phyloP scores from a whole-genome alignment of 1,140 invertebrate species.

The Diprion similis region DNA sequence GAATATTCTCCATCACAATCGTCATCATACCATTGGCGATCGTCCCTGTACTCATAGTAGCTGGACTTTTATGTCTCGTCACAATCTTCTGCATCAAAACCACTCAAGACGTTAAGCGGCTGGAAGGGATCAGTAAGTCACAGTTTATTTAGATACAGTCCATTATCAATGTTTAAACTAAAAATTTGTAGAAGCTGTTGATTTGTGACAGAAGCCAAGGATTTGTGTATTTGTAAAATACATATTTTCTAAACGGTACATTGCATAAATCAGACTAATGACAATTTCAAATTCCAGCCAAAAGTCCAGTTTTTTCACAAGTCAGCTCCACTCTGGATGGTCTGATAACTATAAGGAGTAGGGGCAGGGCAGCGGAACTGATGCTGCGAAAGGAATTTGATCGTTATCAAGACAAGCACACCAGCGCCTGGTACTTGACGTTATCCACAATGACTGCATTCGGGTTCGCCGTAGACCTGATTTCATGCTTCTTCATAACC shows the following conservation, averaged over 20 bases:
- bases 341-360: conserved; percentile 81
- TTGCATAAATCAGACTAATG: no score
- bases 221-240: no score
- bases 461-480: conserved; percentile 51
- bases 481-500: conserved; percentile 40
- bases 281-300: conserved; percentile 61
- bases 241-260: no score
- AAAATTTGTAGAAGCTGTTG: no score
- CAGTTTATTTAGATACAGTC: background rate
- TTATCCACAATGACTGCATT: conserved; percentile 66
- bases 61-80: conserved; percentile 73
- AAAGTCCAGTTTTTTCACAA: conserved; percentile 80
- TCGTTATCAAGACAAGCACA: conserved; percentile 69
- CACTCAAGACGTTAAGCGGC: conserved; percentile 80
- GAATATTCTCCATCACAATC: conserved; percentile 72
- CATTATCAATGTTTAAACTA: background rate
- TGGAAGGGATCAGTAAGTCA: conserved; percentile 80
- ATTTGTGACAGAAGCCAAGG: no score
- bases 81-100: conserved; percentile 70
- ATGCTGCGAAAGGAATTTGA: conserved; percentile 79
- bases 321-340: conserved; percentile 80
- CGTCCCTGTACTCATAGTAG: conserved; percentile 69
- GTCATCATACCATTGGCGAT: conserved; percentile 80
- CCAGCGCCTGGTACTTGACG: conserved; percentile 68
- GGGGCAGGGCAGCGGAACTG: conserved; percentile 66